Evolutionary conservation across 2,888 invertebrate genomes (phyloP).

Genomic region (Aethes cnicana): DNA sequence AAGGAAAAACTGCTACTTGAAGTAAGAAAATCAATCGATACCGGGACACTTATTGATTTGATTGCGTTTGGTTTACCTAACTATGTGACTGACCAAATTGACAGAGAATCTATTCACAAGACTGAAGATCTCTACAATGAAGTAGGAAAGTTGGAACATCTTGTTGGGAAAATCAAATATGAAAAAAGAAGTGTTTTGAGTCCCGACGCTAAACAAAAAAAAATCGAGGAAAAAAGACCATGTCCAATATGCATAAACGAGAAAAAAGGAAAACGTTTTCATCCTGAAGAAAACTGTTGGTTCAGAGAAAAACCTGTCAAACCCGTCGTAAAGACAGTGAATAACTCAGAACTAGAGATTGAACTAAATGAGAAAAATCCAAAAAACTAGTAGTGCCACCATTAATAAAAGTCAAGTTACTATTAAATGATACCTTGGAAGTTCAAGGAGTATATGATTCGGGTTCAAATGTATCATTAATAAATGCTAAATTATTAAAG

Average conservation of each 20-base stretch:
- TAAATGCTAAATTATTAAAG: slow-evolving; percentile 27
- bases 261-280: slow-evolving; percentile 20
- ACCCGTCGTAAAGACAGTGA: slow-evolving; percentile 6
- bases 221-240: no score
- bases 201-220: not conserved
- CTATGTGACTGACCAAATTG: not conserved
- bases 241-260: slow-evolving; percentile 19
- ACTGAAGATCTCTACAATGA: slow-evolving; percentile 2
- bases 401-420: no score
- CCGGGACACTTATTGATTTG: not conserved
- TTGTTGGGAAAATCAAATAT: not conserved
- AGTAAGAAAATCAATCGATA: slow-evolving; percentile 1
- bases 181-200: not conserved
- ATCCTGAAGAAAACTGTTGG: slow-evolving; percentile 20
- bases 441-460: slow-evolving; percentile 16
- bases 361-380: no score
- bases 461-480: slow-evolving; percentile 22
- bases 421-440: slow-evolving; percentile 4
- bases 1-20: not conserved
- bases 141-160: slow-evolving; percentile 1
- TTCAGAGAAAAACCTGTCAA: slow-evolving; percentile 7
- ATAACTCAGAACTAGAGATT: slow-evolving; percentile 19
- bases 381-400: no score
- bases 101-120: not conserved
- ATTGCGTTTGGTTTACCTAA: slow-evolving; percentile 6